These are phyloP conservation scores for Bombus waltoni DNA, from an alignment of 1,140 invertebrate genomes.

Conservation along the genomic window DNA sequence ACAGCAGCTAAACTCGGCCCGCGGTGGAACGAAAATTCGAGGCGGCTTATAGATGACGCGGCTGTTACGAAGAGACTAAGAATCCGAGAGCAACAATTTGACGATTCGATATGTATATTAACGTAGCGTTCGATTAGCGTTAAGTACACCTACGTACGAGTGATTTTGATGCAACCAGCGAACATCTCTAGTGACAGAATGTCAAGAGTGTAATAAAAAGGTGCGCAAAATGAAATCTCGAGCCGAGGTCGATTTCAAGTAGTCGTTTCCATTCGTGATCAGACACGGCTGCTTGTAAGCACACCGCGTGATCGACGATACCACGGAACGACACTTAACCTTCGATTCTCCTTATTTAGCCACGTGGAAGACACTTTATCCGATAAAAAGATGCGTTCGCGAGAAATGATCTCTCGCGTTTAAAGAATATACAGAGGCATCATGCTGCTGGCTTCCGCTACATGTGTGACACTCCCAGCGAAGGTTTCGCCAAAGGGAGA, in stretches of 20 bases:
- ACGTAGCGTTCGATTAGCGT: no score
- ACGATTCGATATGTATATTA: no score
- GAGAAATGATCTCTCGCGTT: neutral
- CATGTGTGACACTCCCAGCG: neutral
- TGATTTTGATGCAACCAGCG: neutral
- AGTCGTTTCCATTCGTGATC: slow-evolving; percentile 12
- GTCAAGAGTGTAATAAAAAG: neutral
- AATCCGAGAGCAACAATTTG: no score
- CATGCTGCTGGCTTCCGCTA: neutral
- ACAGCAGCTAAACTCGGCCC: neutral
- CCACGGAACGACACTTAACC: neutral
- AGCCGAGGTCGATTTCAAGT: neutral
- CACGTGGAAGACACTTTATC: neutral
- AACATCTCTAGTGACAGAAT: neutral
- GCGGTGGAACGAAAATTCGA: neutral
- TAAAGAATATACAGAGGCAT: neutral
- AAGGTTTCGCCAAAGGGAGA: neutral
- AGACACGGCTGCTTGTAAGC: neutral
- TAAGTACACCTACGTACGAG: no score
- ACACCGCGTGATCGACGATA: neutral
- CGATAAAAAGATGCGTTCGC: neutral
- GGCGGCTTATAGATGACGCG: no score
- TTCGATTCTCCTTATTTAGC: neutral
- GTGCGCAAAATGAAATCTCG: neutral
- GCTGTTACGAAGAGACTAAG: no score